Percentiles rank a stretch among this genome's conserved stretches.
phyloP scores from a whole-genome alignment of 2,113 vertebrate genomes.

The Isurus oxyrinchus region DNA sequence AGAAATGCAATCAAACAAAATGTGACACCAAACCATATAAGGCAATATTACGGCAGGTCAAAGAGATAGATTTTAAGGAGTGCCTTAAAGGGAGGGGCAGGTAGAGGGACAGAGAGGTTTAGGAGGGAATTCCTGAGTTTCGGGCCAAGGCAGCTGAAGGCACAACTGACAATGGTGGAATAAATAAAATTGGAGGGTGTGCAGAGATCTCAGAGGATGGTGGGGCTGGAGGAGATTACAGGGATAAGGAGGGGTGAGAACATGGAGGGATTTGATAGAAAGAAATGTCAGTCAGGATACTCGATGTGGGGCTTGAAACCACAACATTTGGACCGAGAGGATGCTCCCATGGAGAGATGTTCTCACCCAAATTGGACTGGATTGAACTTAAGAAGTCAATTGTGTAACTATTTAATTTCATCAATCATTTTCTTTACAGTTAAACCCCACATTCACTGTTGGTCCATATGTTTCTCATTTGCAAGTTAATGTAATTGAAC shows the following conservation, averaged over 20 bases:
- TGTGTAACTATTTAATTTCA: neutral
- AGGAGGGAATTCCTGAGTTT: neutral
- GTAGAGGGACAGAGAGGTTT: neutral
- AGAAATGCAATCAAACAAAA: neutral
- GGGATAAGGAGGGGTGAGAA: neutral
- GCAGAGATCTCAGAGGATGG: neutral
- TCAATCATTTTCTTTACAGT: neutral
- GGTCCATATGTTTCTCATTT: neutral
- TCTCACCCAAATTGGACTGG: neutral
- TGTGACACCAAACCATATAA: neutral
- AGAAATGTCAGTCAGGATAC: neutral
- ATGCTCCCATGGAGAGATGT: neutral
- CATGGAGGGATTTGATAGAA: neutral
- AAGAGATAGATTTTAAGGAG: neutral
- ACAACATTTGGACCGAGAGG: neutral
- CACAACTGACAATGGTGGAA: neutral
- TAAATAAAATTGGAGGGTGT: neutral
- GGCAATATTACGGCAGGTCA: neutral
- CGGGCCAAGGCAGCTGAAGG: neutral
- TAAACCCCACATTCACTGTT: neutral
- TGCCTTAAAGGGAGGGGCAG: neutral
- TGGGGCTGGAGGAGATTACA: neutral
- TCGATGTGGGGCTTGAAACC: neutral
- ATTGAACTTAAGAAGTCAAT: neutral
- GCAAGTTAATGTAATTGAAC: neutral